These are phyloP conservation scores for Zonitis immaculata DNA, from an alignment of 2,888 invertebrate genomes.

Conservation along the genomic window DNA sequence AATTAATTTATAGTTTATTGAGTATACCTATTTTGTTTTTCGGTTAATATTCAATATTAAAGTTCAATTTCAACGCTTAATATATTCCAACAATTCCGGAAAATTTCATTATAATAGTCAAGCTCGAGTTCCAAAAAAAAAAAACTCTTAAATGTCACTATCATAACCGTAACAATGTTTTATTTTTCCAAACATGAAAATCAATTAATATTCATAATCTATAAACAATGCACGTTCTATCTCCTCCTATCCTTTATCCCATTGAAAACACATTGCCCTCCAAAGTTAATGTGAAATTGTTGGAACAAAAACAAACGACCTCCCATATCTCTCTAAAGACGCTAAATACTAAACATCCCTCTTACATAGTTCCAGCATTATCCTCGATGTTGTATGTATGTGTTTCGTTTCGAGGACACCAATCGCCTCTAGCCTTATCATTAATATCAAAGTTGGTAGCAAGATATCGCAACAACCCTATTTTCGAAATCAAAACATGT, in stretches of 20 bases:
- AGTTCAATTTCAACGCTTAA: too few species aligned
- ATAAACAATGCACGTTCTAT: constrained; percentile 22
- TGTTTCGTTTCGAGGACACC: constrained; percentile 25
- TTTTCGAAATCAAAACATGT: background rate
- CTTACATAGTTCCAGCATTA: constrained; percentile 33
- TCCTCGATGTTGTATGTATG: constrained; percentile 26
- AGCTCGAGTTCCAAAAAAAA: too few species aligned
- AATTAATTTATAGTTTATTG: too few species aligned
- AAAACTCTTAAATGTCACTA: too few species aligned
- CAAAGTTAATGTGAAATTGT: constrained; percentile 20
- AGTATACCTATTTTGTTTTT: too few species aligned
- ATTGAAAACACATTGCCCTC: constrained; percentile 5
- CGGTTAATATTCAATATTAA: too few species aligned
- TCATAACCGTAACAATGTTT: too few species aligned
- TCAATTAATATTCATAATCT: constrained; percentile 29
- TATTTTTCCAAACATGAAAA: background rate
- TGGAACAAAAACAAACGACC: constrained; percentile 27
- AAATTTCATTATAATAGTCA: too few species aligned
- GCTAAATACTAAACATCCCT: constrained; percentile 31
- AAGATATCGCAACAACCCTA: background rate
- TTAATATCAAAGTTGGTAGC: constrained; percentile 22
- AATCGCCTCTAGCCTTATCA: constrained; percentile 22
- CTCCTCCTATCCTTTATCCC: constrained; percentile 4
- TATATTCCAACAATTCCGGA: too few species aligned
- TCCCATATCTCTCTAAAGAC: constrained; percentile 26